phyloP scores from a whole-genome alignment of 2,113 vertebrate species.

The Vidua chalybeata region DNA sequence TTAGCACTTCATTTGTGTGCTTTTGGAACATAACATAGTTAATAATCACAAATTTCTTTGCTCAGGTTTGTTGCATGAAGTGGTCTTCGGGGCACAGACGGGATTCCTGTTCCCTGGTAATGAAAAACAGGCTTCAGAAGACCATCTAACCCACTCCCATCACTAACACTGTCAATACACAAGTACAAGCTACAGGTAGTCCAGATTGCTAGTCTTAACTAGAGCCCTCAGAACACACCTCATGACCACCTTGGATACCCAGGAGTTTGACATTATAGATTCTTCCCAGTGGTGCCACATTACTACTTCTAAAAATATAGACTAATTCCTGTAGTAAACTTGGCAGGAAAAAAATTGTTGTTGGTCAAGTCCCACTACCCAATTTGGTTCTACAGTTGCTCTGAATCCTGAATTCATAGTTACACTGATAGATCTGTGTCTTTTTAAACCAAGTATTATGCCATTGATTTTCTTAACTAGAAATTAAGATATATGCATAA shows the following conservation, averaged over 20 bases:
- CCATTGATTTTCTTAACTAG: not conserved
- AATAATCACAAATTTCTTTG: not conserved
- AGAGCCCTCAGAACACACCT: not conserved
- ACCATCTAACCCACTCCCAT: not conserved
- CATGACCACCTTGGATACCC: not conserved
- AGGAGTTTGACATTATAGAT: not conserved
- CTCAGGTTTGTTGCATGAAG: not conserved
- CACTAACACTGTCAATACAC: not conserved
- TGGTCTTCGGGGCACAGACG: not conserved
- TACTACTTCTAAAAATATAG: not conserved
- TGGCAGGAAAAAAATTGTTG: not conserved
- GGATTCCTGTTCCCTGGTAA: not conserved
- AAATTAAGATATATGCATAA: not conserved
- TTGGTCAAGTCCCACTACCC: not conserved
- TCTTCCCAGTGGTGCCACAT: not conserved
- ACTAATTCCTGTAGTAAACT: not conserved
- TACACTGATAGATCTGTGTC: not conserved
- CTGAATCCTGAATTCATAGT: not conserved
- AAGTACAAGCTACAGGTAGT: not conserved
- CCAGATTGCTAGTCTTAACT: not conserved
- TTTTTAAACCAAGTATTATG: not conserved
- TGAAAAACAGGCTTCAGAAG: not conserved
- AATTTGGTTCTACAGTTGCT: not conserved
- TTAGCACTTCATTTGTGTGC: not conserved
- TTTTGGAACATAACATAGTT: not conserved